A percentile compares a stretch with the other conserved stretches of the same genome.
These are phyloP conservation scores for Psix sp. DNA, from an alignment of 1,140 invertebrate species.

Conservation along the genomic window DNA sequence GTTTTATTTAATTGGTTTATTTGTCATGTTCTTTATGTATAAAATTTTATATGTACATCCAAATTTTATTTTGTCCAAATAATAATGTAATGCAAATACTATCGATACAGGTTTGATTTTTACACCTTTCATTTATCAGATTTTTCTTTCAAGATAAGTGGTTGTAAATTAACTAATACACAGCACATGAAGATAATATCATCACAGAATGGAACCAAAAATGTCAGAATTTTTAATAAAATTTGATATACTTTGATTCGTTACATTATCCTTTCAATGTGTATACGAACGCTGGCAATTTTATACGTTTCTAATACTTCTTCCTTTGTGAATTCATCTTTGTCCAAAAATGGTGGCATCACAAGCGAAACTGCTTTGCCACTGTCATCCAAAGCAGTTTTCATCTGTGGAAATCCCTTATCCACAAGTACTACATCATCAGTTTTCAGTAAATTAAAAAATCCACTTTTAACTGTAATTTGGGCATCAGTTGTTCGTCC, in stretches of 20 bases:
- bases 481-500: slow-evolving; percentile 45
- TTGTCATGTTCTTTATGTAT: too few relatives aligned
- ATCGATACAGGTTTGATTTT: too few relatives aligned
- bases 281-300: slow-evolving; percentile 64
- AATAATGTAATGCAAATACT: too few relatives aligned
- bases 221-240: slow-evolving; percentile 40
- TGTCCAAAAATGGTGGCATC: slow-evolving; percentile 61
- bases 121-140: too few relatives aligned
- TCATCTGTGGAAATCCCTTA: slow-evolving; percentile 28
- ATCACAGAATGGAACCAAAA: slow-evolving; percentile 10
- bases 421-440: slow-evolving; percentile 55
- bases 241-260: slow-evolving; percentile 59
- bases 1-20: too few relatives aligned
- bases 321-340: slow-evolving; percentile 50
- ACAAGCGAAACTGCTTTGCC: slow-evolving; percentile 38
- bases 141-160: slow-evolving; percentile 12
- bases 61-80: too few relatives aligned
- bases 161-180: slow-evolving; percentile 27
- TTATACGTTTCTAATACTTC: slow-evolving; percentile 59
- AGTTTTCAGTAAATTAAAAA: slow-evolving; percentile 66
- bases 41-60: too few relatives aligned
- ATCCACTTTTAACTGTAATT: slow-evolving; percentile 36
- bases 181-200: slow-evolving; percentile 24
- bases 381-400: slow-evolving; percentile 9
- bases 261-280: slow-evolving; percentile 65